Evolutionary conservation across 2,888 invertebrate species (phyloP), one percentile per base, ranked within the genome.

Genomic region (Chloromyia formosa): DNA sequence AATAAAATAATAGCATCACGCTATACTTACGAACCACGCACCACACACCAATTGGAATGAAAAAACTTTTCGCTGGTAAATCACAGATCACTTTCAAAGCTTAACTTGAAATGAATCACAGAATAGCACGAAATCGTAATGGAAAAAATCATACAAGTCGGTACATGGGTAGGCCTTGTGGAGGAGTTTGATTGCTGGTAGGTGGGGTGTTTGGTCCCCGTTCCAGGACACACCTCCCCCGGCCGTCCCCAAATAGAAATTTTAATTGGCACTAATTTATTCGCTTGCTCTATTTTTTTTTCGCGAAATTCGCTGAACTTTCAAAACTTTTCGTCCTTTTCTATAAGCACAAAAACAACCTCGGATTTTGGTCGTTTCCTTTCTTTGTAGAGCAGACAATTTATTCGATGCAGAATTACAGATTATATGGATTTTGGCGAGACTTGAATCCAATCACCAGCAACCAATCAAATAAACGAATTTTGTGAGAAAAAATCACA

Each of bases 171-270:
- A 82, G 84, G 84, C 84, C 83, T 82, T 80, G 80, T 78, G 85
- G 84, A 84, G 85, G 84, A 84, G 84, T 83, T 84, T 84, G 84
- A 83, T 83, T 83, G 83, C 83, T 79, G 66, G 35, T 68, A 35
- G 42, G 20, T 68, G 27, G 76, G 74, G 73, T 68, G 42, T 60
- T 16, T 66, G 66, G 27, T 35, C 27, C 66, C 66, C 45, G 81
- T 83, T 83, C 80, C 82, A 83, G 84, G 81, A 81, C 83, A 81
- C 84, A 84, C 84, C 85, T 84, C 84, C 83, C 83, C 81, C 81
- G 85, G 84, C 84, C 84, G 82, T 83, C 83, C 84, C 84, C 83
- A 75, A 76, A 73, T 66, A 45, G 66, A 68, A 75, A 74, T 77
- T 69, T 76, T 58, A 58, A 66, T 66, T 49, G n/a, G 66, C 66